phyloP scores from a whole-genome alignment of 35 echinoderm and acorn worm genomes.

The Nesometra sesokonis region DNA sequence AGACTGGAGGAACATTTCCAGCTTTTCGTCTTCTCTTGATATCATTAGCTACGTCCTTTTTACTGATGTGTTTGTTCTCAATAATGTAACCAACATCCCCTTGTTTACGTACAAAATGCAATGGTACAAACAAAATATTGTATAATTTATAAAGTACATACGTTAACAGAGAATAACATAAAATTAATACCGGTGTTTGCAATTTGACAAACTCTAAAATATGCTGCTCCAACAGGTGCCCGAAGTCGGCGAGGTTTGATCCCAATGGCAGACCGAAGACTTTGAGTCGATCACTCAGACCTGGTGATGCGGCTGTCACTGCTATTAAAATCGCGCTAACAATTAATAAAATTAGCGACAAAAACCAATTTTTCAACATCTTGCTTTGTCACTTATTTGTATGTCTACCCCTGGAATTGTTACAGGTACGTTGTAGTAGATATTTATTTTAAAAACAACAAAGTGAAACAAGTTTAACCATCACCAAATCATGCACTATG shows the following conservation, averaged over 20 bases:
- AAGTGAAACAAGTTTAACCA: neutral
- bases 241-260: neutral
- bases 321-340: neutral
- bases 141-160: slow-evolving; percentile 3
- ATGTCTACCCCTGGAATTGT: neutral
- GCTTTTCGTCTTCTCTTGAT: slow-evolving; percentile 22
- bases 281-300: neutral
- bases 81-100: slow-evolving; percentile 42
- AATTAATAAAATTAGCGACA: neutral
- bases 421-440: neutral
- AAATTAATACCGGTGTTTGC: neutral
- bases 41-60: slow-evolving; percentile 33
- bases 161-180: neutral
- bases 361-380: neutral
- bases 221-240: neutral
- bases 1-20: slow-evolving; percentile 56
- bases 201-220: neutral
- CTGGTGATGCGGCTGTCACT: neutral
- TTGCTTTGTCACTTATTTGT: neutral
- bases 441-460: neutral
- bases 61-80: slow-evolving; percentile 10
- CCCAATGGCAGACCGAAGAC: neutral
- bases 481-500: neutral
- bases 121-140: slow-evolving; percentile 16
- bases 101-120: slow-evolving; percentile 11